Evolutionary conservation across 92 coral and sea anemone genomes (phyloP).

Genomic region (Epizoanthus ramosus): DNA sequence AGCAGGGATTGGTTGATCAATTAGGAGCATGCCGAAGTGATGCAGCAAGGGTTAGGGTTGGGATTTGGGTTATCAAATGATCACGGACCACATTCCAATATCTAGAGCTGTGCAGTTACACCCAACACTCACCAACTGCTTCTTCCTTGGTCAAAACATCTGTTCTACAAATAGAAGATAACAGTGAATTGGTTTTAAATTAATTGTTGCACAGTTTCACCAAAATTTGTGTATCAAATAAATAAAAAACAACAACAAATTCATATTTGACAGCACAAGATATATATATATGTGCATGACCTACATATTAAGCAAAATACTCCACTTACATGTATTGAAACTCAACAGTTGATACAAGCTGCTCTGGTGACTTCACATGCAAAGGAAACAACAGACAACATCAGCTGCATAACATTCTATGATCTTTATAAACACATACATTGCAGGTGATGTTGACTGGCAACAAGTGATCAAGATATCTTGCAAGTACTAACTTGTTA

Average conservation of each 20-base stretch:
- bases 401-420: background rate
- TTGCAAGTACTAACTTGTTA: too few species aligned
- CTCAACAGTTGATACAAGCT: constrained; percentile 91
- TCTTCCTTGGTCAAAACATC: constrained; percentile 92
- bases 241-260: background rate
- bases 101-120: too few species aligned
- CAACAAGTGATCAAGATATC: too few species aligned
- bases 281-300: background rate
- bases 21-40: too few species aligned
- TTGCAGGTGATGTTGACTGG: too few species aligned
- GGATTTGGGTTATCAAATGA: too few species aligned
- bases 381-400: background rate
- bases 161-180: constrained; percentile 45
- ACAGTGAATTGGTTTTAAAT: too few species aligned
- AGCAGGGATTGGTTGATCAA: too few species aligned
- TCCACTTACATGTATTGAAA: constrained; percentile 90
- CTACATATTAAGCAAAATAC: background rate
- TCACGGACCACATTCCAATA: too few species aligned
- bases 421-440: too few species aligned
- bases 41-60: too few species aligned
- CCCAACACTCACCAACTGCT: constrained; percentile 70
- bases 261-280: background rate
- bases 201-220: too few species aligned
- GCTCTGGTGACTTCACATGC: constrained; percentile 79
- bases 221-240: background rate